Evolutionary conservation across 2,888 invertebrate species (phyloP).

Genomic region (Drosophila histrio): DNA sequence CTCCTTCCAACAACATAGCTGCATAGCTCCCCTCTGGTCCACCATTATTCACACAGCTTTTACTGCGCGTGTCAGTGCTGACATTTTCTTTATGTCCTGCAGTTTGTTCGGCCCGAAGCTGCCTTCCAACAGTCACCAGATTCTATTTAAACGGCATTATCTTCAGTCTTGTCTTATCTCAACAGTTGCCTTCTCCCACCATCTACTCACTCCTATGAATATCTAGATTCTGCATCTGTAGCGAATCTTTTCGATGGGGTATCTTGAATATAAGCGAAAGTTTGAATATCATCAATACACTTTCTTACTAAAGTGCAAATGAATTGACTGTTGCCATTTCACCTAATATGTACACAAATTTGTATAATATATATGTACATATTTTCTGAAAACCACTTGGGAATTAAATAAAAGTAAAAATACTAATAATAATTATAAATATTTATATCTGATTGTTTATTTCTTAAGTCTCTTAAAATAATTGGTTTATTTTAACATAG

Average conservation of each 20-base stretch:
- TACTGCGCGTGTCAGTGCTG: slow-evolving; percentile 45
- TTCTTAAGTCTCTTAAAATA: neutral
- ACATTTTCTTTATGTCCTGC: slow-evolving; percentile 73
- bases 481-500: neutral
- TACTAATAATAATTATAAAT: too few species aligned
- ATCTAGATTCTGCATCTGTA: neutral
- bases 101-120: slow-evolving; percentile 57
- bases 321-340: too few species aligned
- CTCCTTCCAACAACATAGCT: neutral
- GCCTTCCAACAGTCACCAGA: slow-evolving; percentile 39
- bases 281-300: neutral
- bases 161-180: slow-evolving; percentile 55
- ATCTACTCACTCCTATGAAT: neutral
- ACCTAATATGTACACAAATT: too few species aligned
- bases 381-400: too few species aligned
- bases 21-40: neutral
- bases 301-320: neutral
- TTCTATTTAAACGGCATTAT: slow-evolving; percentile 80
- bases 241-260: slow-evolving; percentile 2
- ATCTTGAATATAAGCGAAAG: neutral
- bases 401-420: too few species aligned
- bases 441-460: neutral
- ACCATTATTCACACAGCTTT: slow-evolving; percentile 14
- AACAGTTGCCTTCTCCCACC: slow-evolving; percentile 11
- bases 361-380: too few species aligned